Base-by-base conservation (phyloP, 2,113 vertebrate genomes). In the Leptobrachium leishanense region DNA sequence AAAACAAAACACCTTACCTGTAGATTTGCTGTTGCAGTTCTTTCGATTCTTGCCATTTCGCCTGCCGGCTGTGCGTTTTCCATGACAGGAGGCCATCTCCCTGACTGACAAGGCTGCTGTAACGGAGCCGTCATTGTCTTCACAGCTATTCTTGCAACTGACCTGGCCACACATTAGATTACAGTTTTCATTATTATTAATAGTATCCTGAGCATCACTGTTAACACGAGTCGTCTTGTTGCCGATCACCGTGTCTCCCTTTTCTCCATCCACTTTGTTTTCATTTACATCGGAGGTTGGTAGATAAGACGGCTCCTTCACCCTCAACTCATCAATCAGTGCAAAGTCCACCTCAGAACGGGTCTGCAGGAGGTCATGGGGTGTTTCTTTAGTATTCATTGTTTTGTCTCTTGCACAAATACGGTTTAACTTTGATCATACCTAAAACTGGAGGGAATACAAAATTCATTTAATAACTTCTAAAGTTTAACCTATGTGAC, bases 181-280 rank as follows among this genome's bases (percentile, higher is more conserved):
- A 71, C 84, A 84, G 76, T 82, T 87, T 74, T 93, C 91, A 57
- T 94, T 94, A 71, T 94, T 94, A 87, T 94, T 94, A 76, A 94
- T 88, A 85, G 85, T 92, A 84, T 94, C 93, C 86, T 94, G 93
- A 31, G 89, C 85, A 41, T 80, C 85, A 39, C 77, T 9, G 1
- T 89, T 83, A 12, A 2, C 83, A 87, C 90, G 90, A 12, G 78
- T 66, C 43, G 70, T 3, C 20, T 75, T 76, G 2, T 82, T 81
- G 63, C 77, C 53, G n/a, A 77, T 89, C 82, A 92, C 75, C 82
- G 11, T 39, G 39, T 85, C 83, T 46, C 54, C 81, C 12, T 79
- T 75, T 2, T 84, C 85, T 2, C 20, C 77, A 46, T 82, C 89
- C 78, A 92, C 85, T 0, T 84, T 89, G 82, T 94, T 94, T 84